Evolutionary conservation across 1,140 invertebrate species (phyloP).

Genomic region (Holcopasites calliopsidis): DNA sequence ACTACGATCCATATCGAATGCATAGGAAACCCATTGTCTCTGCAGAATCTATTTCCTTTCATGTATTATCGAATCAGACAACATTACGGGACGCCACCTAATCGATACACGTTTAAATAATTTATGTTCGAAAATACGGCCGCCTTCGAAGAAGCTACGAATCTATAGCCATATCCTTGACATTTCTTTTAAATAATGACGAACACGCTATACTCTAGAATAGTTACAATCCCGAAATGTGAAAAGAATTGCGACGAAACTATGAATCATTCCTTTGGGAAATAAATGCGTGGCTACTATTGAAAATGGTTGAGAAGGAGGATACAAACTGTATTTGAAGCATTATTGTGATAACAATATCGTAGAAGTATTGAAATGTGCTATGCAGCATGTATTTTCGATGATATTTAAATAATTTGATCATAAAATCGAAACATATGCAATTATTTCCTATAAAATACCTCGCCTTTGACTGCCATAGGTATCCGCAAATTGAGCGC

Average conservation of each 20-base stretch:
- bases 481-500: conserved; percentile 66
- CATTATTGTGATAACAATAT: background rate
- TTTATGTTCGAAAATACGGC: background rate
- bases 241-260: background rate
- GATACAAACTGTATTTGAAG: background rate
- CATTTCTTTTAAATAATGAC: background rate
- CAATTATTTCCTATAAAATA: background rate
- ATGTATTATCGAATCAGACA: background rate
- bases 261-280: background rate
- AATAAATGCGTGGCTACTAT: background rate
- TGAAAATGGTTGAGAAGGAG: background rate
- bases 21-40: background rate
- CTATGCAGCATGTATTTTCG: no score
- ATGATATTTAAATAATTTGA: background rate
- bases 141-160: background rate
- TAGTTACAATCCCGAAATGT: background rate
- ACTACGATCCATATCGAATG: background rate
- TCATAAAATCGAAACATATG: background rate
- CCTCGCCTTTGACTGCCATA: no score
- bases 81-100: no score
- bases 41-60: background rate
- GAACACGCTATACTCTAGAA: background rate
- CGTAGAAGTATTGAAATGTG: no score
- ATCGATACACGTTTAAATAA: background rate
- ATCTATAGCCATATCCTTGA: background rate